Conservation (phyloP, 1,140 invertebrate species). For the Cotesia chilonis region DNA sequence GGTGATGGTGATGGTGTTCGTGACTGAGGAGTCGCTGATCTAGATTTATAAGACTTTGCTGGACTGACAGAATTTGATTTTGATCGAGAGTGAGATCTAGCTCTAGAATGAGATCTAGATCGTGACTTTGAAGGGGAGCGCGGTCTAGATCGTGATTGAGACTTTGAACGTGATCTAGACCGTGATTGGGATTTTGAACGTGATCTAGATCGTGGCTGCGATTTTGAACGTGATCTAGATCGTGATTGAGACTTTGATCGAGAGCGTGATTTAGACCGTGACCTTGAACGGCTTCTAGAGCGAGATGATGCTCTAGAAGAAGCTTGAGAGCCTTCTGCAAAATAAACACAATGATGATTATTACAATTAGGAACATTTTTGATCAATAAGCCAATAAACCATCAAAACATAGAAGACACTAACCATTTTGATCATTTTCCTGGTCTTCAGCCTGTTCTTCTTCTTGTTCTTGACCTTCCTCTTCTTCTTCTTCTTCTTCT, state of each 20-base stretch:
- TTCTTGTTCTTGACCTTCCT: constrained; percentile 55
- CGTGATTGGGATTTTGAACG: constrained; percentile 46
- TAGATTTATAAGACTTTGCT: constrained; percentile 50
- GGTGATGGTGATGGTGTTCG: constrained; percentile 53
- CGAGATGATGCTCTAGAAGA: constrained; percentile 49
- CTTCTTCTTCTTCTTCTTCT: constrained; percentile 65
- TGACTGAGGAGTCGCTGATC: constrained; percentile 47
- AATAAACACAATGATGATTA: neutral
- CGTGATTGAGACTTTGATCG: constrained; percentile 40
- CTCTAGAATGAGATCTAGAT: constrained; percentile 41
- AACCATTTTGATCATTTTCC: constrained; percentile 44
- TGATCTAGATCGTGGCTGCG: constrained; percentile 48
- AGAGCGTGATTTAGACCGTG: constrained; percentile 48
- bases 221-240: constrained; percentile 47
- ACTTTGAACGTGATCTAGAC: constrained; percentile 46
- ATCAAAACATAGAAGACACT: constrained; percentile 46
- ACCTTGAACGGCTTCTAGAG: constrained; percentile 45
- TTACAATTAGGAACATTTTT: neutral
- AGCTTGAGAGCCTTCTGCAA: constrained; percentile 47
- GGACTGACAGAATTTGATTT: constrained; percentile 49
- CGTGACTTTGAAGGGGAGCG: constrained; percentile 49
- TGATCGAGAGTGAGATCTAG: constrained; percentile 39
- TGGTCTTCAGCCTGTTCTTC: constrained; percentile 49
- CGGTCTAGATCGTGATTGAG: constrained; percentile 49
- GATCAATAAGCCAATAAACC: neutral